These are phyloP conservation scores for Bembecia ichneumoniformis DNA, from an alignment of 2,888 invertebrate species.

Conservation along the genomic window DNA sequence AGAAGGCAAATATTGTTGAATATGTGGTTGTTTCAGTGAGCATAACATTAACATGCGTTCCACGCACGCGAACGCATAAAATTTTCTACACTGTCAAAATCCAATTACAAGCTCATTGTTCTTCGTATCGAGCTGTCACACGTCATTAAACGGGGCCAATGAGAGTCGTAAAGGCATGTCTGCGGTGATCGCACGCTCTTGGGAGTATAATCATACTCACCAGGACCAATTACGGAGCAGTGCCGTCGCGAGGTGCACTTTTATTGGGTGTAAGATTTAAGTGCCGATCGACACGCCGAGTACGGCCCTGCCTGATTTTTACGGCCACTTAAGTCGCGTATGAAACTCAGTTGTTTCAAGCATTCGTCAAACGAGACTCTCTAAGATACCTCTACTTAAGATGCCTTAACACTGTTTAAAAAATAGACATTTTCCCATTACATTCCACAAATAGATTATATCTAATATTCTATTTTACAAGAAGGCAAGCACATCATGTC, in stretches of 20 bases:
- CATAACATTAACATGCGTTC: not conserved
- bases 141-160: conserved; percentile 65
- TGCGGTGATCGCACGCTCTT: conserved; percentile 30
- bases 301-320: conserved; percentile 53
- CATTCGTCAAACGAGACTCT: conserved; percentile 7
- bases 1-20: too few relatives aligned
- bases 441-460: too few relatives aligned
- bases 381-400: conserved; percentile 2
- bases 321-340: conserved; percentile 46
- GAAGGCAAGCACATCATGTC: too few relatives aligned
- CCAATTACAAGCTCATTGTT: conserved; percentile 62
- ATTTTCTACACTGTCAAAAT: conserved; percentile 34
- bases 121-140: conserved; percentile 52
- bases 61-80: not conserved
- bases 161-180: conserved; percentile 61
- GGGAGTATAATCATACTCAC: conserved; percentile 44
- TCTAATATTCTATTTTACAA: too few relatives aligned
- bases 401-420: too few relatives aligned
- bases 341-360: conserved; percentile 9
- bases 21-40: not conserved
- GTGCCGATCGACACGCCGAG: conserved; percentile 62
- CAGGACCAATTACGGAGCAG: conserved; percentile 63
- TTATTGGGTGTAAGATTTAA: conserved; percentile 71
- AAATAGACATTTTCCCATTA: too few relatives aligned
- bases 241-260: conserved; percentile 52